Percentiles rank a stretch among this genome's conserved stretches.
Conservation (phyloP, 2,797 vertebrate species). For the Enteromius treurensis region DNA sequence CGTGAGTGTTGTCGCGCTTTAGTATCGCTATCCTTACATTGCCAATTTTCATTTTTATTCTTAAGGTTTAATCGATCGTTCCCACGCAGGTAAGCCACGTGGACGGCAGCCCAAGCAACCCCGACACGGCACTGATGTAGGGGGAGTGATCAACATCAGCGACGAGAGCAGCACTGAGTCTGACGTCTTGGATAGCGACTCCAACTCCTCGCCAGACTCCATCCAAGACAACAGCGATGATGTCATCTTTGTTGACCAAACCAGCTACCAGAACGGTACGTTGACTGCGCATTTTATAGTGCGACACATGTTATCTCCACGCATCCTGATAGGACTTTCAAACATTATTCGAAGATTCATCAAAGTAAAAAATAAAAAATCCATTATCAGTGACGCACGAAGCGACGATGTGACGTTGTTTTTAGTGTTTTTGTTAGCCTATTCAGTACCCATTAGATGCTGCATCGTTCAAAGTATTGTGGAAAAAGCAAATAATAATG, state of each 20-base stretch:
- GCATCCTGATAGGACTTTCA: no score
- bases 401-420: no score
- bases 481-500: no score
- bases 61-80: neutral
- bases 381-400: no score
- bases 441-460: no score
- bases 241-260: constrained; percentile 87
- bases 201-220: constrained; percentile 95
- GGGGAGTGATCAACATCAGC: constrained; percentile 87
- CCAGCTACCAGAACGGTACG: constrained; percentile 76
- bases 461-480: no score
- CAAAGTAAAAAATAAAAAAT: no score
- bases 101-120: constrained; percentile 82
- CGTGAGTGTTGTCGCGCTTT: constrained; percentile 75
- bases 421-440: no score
- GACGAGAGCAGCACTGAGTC: constrained; percentile 96
- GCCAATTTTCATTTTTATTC: neutral
- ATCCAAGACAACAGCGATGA: constrained; percentile 87
- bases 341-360: no score
- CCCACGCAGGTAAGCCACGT: constrained; percentile 80
- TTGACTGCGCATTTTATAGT: neutral
- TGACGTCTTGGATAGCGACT: constrained; percentile 92
- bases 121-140: constrained; percentile 75
- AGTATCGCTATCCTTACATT: neutral
- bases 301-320: neutral